phyloP scores from a whole-genome alignment of 2,113 vertebrate species.

The Tyto alba region DNA sequence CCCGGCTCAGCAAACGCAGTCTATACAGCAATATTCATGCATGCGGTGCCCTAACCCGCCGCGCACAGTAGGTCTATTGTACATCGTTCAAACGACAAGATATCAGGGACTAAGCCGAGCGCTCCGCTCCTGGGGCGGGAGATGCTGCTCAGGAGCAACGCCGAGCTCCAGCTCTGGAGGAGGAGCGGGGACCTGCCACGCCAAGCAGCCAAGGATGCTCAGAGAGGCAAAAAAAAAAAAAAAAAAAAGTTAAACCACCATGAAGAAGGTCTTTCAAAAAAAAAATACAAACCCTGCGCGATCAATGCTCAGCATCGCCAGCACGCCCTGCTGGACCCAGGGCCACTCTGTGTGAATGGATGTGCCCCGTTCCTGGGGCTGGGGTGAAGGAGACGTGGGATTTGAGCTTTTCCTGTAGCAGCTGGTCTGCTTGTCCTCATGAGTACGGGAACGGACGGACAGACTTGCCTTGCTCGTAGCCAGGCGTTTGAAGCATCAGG shows the following conservation, averaged over 20 bases:
- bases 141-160: background rate
- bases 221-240: background rate
- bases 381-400: rapidly evolving
- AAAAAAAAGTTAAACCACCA: background rate
- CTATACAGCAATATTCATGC: background rate
- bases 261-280: background rate
- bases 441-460: background rate
- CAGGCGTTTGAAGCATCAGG: background rate
- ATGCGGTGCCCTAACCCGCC: rapidly evolving
- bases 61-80: background rate
- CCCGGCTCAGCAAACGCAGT: background rate
- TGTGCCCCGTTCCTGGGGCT: rapidly evolving
- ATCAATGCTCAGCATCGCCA: rapidly evolving
- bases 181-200: rapidly evolving
- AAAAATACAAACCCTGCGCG: rapidly evolving
- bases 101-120: rapidly evolving
- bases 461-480: background rate
- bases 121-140: rapidly evolving
- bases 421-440: rapidly evolving
- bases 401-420: background rate
- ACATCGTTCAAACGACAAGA: rapidly evolving
- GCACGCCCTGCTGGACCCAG: rapidly evolving
- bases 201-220: background rate
- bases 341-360: rapidly evolving
- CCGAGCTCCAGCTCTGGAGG: background rate